Evolutionary conservation across 2,888 invertebrate species (phyloP).

Genomic region (Muscina levida): DNA sequence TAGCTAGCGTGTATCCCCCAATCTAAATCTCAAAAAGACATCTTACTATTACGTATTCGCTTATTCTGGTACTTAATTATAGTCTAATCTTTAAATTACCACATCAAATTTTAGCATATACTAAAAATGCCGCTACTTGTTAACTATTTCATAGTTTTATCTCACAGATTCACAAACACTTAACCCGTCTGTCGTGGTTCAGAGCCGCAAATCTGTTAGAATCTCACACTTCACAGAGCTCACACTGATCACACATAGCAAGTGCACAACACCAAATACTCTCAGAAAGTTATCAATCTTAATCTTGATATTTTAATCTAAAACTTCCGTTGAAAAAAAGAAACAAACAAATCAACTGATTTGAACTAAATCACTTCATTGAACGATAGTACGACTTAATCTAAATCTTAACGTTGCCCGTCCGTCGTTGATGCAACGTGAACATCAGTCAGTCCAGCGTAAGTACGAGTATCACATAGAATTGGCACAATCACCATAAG

Average conservation of each 20-base stretch:
- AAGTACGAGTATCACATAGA: neutral
- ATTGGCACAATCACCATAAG: neutral
- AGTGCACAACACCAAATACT: too few relatives aligned
- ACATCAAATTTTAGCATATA: too few relatives aligned
- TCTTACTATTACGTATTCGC: too few relatives aligned
- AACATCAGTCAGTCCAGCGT: too few relatives aligned
- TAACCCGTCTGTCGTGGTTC: neutral
- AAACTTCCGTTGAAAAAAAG: neutral
- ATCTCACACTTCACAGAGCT: neutral
- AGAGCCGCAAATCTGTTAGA: neutral
- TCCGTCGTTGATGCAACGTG: neutral
- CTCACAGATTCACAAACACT: neutral
- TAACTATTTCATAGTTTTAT: too few relatives aligned
- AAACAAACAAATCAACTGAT: neutral
- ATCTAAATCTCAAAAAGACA: too few relatives aligned
- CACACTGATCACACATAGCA: neutral
- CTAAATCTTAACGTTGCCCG: neutral
- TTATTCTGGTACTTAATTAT: too few relatives aligned
- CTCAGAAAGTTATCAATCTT: slow-evolving; percentile 5
- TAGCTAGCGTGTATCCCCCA: too few relatives aligned
- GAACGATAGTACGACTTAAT: neutral
- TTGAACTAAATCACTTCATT: neutral
- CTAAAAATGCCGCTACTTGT: too few relatives aligned
- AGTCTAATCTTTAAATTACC: too few relatives aligned
- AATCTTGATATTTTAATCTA: slow-evolving; percentile 19